phyloP scores from a whole-genome alignment of 1,140 invertebrate genomes.

The Euglossa dilemma region DNA sequence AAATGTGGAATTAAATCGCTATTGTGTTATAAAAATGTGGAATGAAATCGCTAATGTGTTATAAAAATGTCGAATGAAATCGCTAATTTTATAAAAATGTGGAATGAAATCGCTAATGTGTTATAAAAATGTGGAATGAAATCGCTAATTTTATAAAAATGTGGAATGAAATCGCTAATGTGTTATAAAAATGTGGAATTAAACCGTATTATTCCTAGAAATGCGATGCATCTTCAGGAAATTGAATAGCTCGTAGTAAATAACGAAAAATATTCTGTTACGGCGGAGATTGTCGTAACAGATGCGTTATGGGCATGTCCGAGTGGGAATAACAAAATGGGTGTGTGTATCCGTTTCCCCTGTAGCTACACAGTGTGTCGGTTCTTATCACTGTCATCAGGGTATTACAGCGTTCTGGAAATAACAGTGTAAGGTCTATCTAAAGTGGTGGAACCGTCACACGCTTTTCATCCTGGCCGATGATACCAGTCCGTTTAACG shows the following conservation, averaged over 20 bases:
- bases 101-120: too few species aligned
- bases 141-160: too few species aligned
- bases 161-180: too few species aligned
- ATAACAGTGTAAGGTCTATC: conserved; percentile 12
- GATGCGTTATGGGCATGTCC: not conserved
- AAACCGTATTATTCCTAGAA: too few species aligned
- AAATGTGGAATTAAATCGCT: too few species aligned
- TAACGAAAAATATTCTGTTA: not conserved
- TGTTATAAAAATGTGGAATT: too few species aligned
- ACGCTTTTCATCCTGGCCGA: conserved; percentile 4
- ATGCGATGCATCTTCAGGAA: not conserved
- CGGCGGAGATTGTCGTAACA: not conserved
- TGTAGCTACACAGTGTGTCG: not conserved
- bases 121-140: too few species aligned
- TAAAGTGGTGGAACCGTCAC: conserved; percentile 12
- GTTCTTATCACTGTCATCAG: conserved; percentile 12
- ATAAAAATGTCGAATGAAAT: too few species aligned
- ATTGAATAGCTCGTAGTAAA: not conserved
- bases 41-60: too few species aligned
- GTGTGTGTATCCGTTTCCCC: not conserved
- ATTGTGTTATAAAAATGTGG: too few species aligned
- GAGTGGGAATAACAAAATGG: not conserved
- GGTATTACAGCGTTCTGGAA: conserved; percentile 10
- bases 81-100: too few species aligned
- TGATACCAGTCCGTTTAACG: not conserved